These are phyloP conservation scores for Hemicentrotus pulcherrimus DNA, from an alignment of 35 echinoderm and acorn worm genomes.

Conservation along the genomic window DNA sequence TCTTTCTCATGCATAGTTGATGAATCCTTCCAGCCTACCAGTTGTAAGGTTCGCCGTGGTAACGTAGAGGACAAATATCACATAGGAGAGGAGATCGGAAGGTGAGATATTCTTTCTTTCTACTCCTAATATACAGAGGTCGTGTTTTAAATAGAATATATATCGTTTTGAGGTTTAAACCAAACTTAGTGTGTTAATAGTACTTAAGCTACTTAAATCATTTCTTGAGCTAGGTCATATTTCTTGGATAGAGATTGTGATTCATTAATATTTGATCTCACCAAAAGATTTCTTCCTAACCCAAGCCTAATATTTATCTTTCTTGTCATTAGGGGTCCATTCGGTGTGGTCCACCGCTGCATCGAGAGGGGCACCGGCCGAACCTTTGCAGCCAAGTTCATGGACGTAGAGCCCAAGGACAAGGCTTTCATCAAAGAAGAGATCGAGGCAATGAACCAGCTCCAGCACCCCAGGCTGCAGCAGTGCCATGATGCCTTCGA, in stretches of 20 bases:
- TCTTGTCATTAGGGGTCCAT: conserved; percentile 72
- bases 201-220: too few relatives aligned
- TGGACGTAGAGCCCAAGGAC: conserved; percentile 81
- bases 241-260: too few relatives aligned
- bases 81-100: conserved; percentile 95
- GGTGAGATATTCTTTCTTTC: not conserved
- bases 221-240: too few relatives aligned
- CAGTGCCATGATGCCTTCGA: conserved; percentile 90
- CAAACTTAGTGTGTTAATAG: too few relatives aligned
- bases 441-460: conserved; percentile 75
- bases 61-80: conserved; percentile 77
- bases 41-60: conserved; percentile 71
- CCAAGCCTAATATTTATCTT: not conserved
- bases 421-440: conserved; percentile 77
- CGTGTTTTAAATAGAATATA: too few relatives aligned
- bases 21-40: conserved; percentile 69
- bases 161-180: too few relatives aligned
- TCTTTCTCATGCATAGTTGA: conserved; percentile 64
- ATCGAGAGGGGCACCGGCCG: conserved; percentile 79
- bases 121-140: not conserved
- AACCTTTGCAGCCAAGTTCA: conserved; percentile 96
- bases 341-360: conserved; percentile 83
- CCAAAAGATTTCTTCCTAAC: too few relatives aligned
- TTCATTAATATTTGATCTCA: too few relatives aligned
- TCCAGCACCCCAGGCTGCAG: conserved; percentile 85